phyloP scores from a whole-genome alignment of 1,140 invertebrate genomes.

The Pseudoatta argentina region DNA sequence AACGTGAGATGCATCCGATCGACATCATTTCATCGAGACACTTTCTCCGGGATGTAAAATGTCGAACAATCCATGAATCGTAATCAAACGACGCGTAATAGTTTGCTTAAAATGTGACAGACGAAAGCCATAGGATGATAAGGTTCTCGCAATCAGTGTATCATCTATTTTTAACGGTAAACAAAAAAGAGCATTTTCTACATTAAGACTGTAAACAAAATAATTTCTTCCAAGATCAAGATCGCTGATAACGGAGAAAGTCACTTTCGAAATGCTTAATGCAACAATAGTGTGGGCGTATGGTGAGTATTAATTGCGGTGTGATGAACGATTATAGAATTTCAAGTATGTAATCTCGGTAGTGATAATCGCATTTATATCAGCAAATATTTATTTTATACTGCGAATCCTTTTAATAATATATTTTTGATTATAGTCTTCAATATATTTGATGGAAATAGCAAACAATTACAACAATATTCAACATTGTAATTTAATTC shows the following conservation, averaged over 20 bases:
- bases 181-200: neutral
- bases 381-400: neutral
- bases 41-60: slow-evolving; percentile 67
- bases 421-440: neutral
- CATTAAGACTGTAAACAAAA: neutral
- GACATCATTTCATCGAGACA: slow-evolving; percentile 58
- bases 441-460: neutral
- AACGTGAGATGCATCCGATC: slow-evolving; percentile 77
- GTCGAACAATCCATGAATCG: slow-evolving; percentile 66
- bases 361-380: slow-evolving; percentile 12
- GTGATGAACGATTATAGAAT: slow-evolving; percentile 50
- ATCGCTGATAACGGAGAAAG: slow-evolving; percentile 64
- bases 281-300: neutral
- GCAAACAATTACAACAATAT: neutral
- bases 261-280: slow-evolving; percentile 62
- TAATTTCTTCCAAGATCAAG: neutral
- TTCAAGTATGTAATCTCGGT: slow-evolving; percentile 40
- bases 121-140: neutral
- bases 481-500: neutral
- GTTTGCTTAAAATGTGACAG: slow-evolving; percentile 27
- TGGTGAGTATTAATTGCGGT: slow-evolving; percentile 65
- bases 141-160: neutral
- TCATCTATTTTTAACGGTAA: neutral
- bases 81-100: slow-evolving; percentile 46
- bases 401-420: neutral